Evolutionary conservation across 2,888 invertebrate species (phyloP), one percentile per base, ranked within the genome.

Genomic region (Drosophila falleni): DNA sequence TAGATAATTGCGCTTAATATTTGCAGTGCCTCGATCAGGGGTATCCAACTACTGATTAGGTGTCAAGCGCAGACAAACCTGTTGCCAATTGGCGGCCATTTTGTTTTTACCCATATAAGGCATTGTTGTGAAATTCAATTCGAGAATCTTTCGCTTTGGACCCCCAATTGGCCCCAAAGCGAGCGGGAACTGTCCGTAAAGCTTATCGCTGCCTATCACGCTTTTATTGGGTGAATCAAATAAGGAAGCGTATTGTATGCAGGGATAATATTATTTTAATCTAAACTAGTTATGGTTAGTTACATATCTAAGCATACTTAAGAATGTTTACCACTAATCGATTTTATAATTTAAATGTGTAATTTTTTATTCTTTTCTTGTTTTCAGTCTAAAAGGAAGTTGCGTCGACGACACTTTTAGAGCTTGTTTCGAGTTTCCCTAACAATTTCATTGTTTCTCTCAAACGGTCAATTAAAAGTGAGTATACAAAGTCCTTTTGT

Each of bases 381-480:
- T 50, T 91, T 91, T 55, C 90, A 91, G 91, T 84, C 83, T 91
- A 90, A 91, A 87, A 89, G 89, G 88, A 91, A 90, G 80, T 87
- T 81, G 81, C 80, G 78, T 83, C 87, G 80, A 82, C 90, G 89
- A 90, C 91, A 87, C 90, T 87, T 91, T 81, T 76, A 90, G 91
- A 90, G 81, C 82, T 86, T 86, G 89, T 90, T 87, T 88, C 87
- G 89, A 89, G 90, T 84, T 89, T 80, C 74, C 85, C 81, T 83
- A 81, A 91, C 91, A 90, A 91, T 91, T 91, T 91, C 91, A 91
- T 91, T 91, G 87, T 91, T 90, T 68, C 84, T 90, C 73, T 90
- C 89, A 47, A 90, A 91, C 90, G 90, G 91, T 81, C 80, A 91
- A 89, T 75, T 91, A 89, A 91, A 91, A 90, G 91, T 91, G 79